A percentile compares a stretch with the other conserved stretches of the same genome.
phyloP scores from a whole-genome alignment of 2,113 vertebrate genomes.

The Phycodurus eques region DNA sequence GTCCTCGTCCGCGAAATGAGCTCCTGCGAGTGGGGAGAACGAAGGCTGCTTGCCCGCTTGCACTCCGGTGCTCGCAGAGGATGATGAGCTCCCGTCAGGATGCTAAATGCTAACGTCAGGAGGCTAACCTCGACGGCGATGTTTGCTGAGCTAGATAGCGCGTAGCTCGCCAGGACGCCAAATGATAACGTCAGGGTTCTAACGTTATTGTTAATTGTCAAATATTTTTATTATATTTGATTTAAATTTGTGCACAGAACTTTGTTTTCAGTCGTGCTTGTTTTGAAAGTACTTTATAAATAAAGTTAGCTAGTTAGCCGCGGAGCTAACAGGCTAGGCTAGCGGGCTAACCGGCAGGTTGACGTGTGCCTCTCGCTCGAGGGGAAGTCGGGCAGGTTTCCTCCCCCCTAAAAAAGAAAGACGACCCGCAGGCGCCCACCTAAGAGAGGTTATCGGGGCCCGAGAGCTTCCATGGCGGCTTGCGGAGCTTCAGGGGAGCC shows the following conservation, averaged over 20 bases:
- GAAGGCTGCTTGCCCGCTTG: not conserved
- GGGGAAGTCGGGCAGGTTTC: not conserved
- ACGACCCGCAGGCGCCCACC: not conserved
- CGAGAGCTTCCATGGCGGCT: slow-evolving; percentile 45
- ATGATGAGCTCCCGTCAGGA: not conserved
- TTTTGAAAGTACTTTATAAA: not conserved
- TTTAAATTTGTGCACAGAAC: too few relatives aligned
- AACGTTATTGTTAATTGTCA: not conserved
- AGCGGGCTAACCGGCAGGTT: slow-evolving; percentile 3
- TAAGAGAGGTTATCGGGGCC: not conserved
- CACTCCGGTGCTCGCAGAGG: too few relatives aligned
- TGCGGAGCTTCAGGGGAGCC: slow-evolving; percentile 13
- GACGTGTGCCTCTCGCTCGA: not conserved
- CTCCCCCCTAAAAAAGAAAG: not conserved
- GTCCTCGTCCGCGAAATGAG: not conserved
- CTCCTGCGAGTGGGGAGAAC: not conserved
- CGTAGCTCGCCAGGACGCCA: not conserved
- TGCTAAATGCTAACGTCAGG: not conserved
- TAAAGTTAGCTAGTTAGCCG: not conserved
- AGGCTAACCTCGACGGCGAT: not conserved
- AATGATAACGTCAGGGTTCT: not conserved
- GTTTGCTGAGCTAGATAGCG: not conserved
- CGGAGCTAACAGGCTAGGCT: not conserved
- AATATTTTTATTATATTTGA: too few relatives aligned
- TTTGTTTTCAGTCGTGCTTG: too few relatives aligned